Base-by-base conservation (phyloP, 2,113 vertebrate species). In the Pachycephala philippinensis region DNA sequence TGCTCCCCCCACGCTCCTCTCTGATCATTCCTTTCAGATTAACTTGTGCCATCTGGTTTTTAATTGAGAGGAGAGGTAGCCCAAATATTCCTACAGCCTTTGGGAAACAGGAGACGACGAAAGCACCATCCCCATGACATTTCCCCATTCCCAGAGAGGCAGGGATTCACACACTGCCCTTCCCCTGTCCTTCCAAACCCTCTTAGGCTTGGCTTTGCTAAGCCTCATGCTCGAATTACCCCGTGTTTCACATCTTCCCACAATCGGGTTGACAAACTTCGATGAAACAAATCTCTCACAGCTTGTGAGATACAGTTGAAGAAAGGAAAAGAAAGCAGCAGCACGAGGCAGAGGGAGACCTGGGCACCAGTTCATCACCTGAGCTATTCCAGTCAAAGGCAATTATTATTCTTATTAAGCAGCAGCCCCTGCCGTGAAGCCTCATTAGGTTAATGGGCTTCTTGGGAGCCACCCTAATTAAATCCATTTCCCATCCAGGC, bases 371-470 rank as follows among this genome's bases (percentile, higher is more conserved):
- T 96, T 95, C 97, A 92, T 89, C 97, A 97, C 97, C 98, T 97
- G 98, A 97, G 91, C 89, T 61, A n/a, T 71, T 97, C 93, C 97
- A 96, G 89, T 97, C 97, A 97, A 96, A 96, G 76, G 96, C 93
- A 97, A 97, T 97, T 97, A 95, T 94, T 93, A 86, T 97, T 96
- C 95, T 91, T 96, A 95, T 97, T 97, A 98, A 98, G 96, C 64
- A 97, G 97, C 89, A 97, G 92, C 77, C 94, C 89, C 95, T 24
- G 40, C 95, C 2, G 59, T 87, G 97, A 96, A 96, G 96, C 87
- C 80, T 98, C 96, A 98, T 98, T 98, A 98, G 93, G 79, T 92
- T 97, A 98, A 98, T 96, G 95, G 96, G 96, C 95, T 98, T 89
- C 97, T 97, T 97, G 98, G 96, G 98, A 98, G 96, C 96, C 90